A percentile compares a stretch with the other conserved stretches of the same genome.
Conservation (phyloP, 2,888 invertebrate species). For the Syrista parreyssii region DNA sequence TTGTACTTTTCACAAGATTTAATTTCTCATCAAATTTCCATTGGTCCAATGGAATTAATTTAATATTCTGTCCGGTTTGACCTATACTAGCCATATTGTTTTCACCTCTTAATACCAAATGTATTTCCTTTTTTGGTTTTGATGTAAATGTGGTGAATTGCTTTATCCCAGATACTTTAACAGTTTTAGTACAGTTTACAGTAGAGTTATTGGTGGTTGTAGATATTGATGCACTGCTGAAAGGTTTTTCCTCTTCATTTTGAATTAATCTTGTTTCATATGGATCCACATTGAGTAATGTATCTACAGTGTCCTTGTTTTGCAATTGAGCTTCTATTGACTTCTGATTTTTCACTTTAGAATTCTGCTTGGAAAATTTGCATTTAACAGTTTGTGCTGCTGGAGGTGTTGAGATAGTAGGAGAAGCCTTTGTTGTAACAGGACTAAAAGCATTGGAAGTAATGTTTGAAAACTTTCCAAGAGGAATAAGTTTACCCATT, state of each 20-base stretch:
- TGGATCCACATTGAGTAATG: neutral
- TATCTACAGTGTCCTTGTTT: neutral
- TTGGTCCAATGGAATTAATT: constrained; percentile 19
- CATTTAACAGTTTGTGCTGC: neutral
- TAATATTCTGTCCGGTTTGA: constrained; percentile 18
- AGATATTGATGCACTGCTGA: neutral
- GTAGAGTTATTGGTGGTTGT: neutral
- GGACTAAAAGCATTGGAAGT: constrained; percentile 11
- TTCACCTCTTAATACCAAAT: constrained; percentile 12
- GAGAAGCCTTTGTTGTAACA: neutral
- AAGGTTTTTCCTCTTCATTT: constrained; percentile 2
- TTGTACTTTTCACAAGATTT: neutral
- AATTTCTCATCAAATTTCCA: constrained; percentile 12
- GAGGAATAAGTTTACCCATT: constrained; percentile 17
- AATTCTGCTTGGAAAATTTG: neutral
- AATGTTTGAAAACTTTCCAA: constrained; percentile 17
- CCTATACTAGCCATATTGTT: constrained; percentile 21
- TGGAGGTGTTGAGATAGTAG: neutral
- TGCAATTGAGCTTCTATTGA: neutral
- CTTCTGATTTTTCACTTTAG: neutral
- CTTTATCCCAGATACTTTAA: neutral
- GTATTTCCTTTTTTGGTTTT: constrained; percentile 21
- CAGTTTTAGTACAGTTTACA: neutral
- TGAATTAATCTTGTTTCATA: neutral
- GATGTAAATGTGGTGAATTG: neutral